Conservation (phyloP, 2,888 invertebrate genomes). For the Ischnura elegans region DNA sequence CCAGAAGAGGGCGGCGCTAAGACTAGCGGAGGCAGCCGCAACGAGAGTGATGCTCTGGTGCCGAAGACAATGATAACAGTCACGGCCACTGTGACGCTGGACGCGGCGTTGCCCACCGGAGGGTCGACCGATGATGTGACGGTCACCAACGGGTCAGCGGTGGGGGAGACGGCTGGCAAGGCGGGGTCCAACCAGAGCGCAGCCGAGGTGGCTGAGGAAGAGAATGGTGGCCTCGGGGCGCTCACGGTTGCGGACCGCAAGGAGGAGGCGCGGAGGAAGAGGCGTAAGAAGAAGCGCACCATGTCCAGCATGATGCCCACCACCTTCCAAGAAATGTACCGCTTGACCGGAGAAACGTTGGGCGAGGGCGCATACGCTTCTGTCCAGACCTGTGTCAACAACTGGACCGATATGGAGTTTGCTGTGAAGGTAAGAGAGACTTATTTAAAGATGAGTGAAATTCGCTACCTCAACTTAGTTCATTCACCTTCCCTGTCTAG, state of each 20-base stretch:
- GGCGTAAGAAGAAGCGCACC: conserved; percentile 94
- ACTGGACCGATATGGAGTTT: conserved; percentile 94
- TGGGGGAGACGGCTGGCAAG: background rate
- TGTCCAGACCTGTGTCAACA: conserved; percentile 95
- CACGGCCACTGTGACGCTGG: conserved; percentile 61
- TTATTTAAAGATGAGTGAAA: too few relatives aligned
- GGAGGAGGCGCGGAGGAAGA: conserved; percentile 92
- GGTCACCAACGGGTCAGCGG: background rate
- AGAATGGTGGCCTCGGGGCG: conserved; percentile 53
- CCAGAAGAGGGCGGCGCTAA: conserved; percentile 41
- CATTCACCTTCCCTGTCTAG: background rate
- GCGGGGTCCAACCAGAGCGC: conserved; percentile 41
- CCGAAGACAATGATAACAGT: conserved; percentile 52
- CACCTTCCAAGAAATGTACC: conserved; percentile 97
- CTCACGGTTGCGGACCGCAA: conserved; percentile 82
- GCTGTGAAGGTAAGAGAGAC: conserved; percentile 87
- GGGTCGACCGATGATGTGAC: background rate
- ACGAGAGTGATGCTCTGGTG: conserved; percentile 39
- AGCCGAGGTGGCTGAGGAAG: conserved; percentile 57
- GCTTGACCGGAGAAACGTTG: conserved; percentile 95
- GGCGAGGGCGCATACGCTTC: conserved; percentile 98
- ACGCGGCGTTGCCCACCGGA: background rate
- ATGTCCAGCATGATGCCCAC: conserved; percentile 90
- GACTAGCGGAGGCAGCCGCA: background rate
- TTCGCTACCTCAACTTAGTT: background rate